These are phyloP conservation scores for Phaenicophaeus curvirostris DNA, from an alignment of 2,797 vertebrate genomes.

Conservation along the genomic window DNA sequence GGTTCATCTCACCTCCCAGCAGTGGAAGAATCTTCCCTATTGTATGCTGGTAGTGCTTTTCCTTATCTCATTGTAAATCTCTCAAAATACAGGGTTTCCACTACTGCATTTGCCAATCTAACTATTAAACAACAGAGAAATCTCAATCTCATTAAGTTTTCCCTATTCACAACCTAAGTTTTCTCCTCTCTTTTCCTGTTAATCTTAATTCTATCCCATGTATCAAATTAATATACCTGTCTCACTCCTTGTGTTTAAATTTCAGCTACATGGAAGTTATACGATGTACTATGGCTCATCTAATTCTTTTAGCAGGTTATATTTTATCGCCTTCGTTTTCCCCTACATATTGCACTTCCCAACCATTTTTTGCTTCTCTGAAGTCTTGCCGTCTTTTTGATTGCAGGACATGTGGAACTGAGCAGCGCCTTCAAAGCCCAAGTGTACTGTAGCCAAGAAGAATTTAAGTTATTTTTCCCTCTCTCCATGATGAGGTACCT, in stretches of 20 bases:
- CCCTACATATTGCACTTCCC: neutral
- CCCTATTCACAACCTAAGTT: neutral
- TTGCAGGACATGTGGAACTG: neutral
- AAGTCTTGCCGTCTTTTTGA: conserved; percentile 39
- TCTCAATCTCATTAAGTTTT: neutral
- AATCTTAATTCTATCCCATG: neutral
- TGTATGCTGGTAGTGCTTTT: neutral
- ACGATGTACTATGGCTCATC: neutral
- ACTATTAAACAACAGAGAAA: neutral
- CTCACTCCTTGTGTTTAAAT: neutral
- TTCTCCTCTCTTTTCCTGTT: neutral
- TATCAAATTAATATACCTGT: neutral
- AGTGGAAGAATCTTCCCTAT: neutral
- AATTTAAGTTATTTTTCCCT: conserved; percentile 7
- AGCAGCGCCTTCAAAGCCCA: neutral
- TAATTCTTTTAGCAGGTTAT: neutral
- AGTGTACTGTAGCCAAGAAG: neutral
- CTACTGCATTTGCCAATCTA: neutral
- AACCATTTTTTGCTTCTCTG: conserved; percentile 8
- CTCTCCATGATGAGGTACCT: neutral
- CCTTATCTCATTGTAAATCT: neutral
- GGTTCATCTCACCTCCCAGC: neutral
- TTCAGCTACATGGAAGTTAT: neutral
- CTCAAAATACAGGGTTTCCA: neutral
- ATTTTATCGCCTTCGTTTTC: conserved; percentile 1